Conservation (phyloP, 37 sponge, comb jelly and placozoan species). For the Hexactinellida sp. region DNA sequence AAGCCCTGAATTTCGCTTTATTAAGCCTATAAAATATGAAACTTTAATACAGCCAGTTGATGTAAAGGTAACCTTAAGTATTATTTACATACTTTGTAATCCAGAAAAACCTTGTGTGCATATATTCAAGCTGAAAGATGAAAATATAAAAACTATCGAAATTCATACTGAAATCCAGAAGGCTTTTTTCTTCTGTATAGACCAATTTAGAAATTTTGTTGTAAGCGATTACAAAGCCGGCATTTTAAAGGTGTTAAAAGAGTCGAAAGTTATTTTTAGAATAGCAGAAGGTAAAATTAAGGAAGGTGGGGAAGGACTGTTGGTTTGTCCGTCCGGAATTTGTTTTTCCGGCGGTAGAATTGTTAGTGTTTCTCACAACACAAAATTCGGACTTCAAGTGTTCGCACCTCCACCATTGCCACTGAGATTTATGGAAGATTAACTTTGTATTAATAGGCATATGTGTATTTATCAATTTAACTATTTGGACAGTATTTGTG, state of each 20-base stretch:
- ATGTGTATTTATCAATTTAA: no score
- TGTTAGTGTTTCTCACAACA: neutral
- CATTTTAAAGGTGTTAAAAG: neutral
- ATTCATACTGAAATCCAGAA: neutral
- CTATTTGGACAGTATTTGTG: no score
- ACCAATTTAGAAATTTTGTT: neutral
- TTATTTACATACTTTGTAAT: neutral
- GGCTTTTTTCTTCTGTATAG: conserved; percentile 8
- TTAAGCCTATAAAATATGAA: neutral
- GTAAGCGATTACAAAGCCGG: neutral
- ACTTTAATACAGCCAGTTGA: neutral
- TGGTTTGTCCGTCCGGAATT: neutral
- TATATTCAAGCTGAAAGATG: neutral
- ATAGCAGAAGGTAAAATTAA: neutral
- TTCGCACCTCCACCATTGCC: neutral
- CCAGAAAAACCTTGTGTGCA: neutral
- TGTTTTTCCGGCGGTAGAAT: neutral
- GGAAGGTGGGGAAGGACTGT: neutral
- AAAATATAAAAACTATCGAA: neutral
- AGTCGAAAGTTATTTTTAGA: neutral
- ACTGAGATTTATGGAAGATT: neutral
- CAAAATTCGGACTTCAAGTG: neutral
- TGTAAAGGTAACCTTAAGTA: neutral
- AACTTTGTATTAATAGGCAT: no score
- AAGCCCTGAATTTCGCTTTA: neutral